A percentile compares a stretch with the other conserved stretches of the same genome.
These are phyloP conservation scores for Neria commutata DNA, from an alignment of 2,888 invertebrate genomes.

Conservation along the genomic window DNA sequence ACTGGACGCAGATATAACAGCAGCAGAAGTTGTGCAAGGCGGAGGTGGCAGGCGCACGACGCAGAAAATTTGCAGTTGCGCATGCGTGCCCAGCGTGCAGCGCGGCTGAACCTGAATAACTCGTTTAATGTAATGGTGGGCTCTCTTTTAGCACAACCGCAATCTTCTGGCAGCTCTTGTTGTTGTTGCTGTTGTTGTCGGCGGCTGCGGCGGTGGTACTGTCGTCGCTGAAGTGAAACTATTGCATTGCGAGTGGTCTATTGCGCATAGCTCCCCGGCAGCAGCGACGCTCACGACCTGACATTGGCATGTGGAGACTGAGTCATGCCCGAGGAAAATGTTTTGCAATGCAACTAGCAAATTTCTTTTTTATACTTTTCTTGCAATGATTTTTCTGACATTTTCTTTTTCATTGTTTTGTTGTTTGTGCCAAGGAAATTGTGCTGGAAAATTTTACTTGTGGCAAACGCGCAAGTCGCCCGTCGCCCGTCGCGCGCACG, in stretches of 20 bases:
- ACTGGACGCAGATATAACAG: no score
- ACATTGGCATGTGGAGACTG: neutral
- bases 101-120: constrained; percentile 48
- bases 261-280: constrained; percentile 1
- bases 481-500: neutral
- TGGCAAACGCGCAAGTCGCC: neutral
- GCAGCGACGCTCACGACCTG: constrained; percentile 18
- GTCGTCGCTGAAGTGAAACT: constrained; percentile 26
- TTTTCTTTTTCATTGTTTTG: neutral
- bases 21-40: no score
- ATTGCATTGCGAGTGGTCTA: constrained; percentile 14
- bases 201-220: constrained; percentile 5
- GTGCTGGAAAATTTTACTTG: no score
- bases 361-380: constrained; percentile 24
- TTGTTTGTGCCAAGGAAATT: neutral
- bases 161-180: no score
- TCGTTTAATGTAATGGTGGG: constrained; percentile 35
- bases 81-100: neutral
- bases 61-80: neutral
- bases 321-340: constrained; percentile 22
- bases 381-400: neutral
- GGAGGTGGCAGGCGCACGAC: no score
- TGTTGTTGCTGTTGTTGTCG: neutral
- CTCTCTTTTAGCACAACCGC: neutral
- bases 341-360: constrained; percentile 13